Base-by-base conservation (phyloP, 2,888 invertebrate species). In the Entomobrya multifasciata region DNA sequence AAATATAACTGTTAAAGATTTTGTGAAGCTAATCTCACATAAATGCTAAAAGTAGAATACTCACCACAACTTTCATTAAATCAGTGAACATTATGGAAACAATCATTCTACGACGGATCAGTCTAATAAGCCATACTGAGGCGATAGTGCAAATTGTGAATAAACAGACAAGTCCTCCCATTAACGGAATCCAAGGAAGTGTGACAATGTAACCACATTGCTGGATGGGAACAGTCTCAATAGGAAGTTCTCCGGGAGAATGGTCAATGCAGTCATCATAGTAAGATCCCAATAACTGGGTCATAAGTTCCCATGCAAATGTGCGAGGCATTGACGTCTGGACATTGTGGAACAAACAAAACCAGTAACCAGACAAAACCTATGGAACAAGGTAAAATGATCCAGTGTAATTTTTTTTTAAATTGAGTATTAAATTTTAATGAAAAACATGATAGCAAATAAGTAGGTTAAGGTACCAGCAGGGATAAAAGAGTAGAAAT, bases 291-390 rank as follows among this genome's bases (percentile, higher is more conserved):
- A 83, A 17, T 13, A 83, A 13, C 41, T 47, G 70, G 5, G 83
- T 72, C 10, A 87, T 17, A 3, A 70, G 20, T 25, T 83, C 83
- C 87, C 87, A 87, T 2, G 60, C 70, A 79, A 87, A 87, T 6
- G 87, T 83, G 27, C 60, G 49, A 0, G 83, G 49, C 49, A 87
- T 60, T n/a, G 49, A 6, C 1, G 13, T 20, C 6, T 74, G 65
- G 1, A 80, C 67, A n/a, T 25, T 36, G 47, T 72, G 49, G 27
- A 27, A 78, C 25, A 78, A 8, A 8, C 44, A 57, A 17, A 76
- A 20, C 87, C 87, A 87, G 13, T 13, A 62, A 11, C 62, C 27
- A 15, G 30, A 11, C 6, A 57, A 10, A 1, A 25, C 11, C 57
- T 57, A 22, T 57, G 13, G 1, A 25, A 25, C 5, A 55, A 55